A percentile compares a stretch with the other conserved stretches of the same genome.
phyloP scores from a whole-genome alignment of 92 coral and sea anemone genomes.

The Bergia sp. region DNA sequence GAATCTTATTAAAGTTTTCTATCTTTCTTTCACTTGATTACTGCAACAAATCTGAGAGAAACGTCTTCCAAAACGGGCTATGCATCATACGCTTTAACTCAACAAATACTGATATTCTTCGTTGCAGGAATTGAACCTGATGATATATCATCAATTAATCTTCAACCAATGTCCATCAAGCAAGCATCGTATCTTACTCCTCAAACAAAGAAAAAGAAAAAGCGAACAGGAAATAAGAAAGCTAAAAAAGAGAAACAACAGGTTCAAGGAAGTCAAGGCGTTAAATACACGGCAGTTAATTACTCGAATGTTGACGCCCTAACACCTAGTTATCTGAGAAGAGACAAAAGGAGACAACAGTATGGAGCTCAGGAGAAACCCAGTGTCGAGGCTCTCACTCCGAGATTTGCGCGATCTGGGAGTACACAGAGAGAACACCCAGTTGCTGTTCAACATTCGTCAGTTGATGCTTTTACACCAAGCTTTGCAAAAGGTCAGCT shows the following conservation, averaged over 20 bases:
- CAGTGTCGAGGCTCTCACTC: conserved; percentile 6
- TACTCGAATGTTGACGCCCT: conserved; percentile 7
- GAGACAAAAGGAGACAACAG: conserved; percentile 15
- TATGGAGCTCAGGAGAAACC: conserved; percentile 25
- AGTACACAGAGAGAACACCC: conserved; percentile 1
- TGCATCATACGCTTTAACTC: too few species aligned
- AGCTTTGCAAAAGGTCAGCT: conserved; percentile 35
- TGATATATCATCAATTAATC: conserved; percentile 82
- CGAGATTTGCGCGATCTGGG: background rate
- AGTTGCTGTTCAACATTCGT: conserved; percentile 40
- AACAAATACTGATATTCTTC: background rate
- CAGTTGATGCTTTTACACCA: conserved; percentile 75
- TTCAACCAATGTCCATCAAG: conserved; percentile 75
- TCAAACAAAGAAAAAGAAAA: conserved; percentile 82
- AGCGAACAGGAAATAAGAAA: conserved; percentile 71
- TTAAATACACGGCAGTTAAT: background rate
- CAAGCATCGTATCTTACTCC: conserved; percentile 79
- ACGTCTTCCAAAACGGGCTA: too few species aligned
- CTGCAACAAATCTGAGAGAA: too few species aligned
- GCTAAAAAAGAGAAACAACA: conserved; percentile 42
- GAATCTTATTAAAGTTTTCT: too few species aligned
- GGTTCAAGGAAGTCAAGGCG: conserved; percentile 17
- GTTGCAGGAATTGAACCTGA: conserved; percentile 81
- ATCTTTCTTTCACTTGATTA: too few species aligned
- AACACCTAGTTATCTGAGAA: conserved; percentile 42